Evolutionary conservation across 2,797 vertebrate species (phyloP).

Genomic region (Catharus ustulatus): DNA sequence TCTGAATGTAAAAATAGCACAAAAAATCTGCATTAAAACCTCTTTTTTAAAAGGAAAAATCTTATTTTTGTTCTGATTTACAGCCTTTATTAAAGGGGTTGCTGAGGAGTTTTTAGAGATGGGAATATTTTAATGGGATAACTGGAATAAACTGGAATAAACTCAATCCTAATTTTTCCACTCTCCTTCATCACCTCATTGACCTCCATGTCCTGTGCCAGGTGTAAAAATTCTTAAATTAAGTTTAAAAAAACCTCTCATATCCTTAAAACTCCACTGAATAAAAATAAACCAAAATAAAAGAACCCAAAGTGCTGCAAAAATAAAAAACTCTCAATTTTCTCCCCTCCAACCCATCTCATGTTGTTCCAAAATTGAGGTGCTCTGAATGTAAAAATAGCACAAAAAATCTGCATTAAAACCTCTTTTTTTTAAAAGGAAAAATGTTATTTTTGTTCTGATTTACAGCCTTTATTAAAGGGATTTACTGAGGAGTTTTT

Average conservation of each 20-base stretch:
- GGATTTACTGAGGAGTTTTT: too few relatives aligned
- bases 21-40: background rate
- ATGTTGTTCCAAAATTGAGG: too few relatives aligned
- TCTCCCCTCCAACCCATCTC: too few relatives aligned
- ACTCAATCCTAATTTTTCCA: background rate
- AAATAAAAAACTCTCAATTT: background rate
- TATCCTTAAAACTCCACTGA: background rate
- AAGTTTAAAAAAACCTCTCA: background rate
- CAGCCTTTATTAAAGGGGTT: too few relatives aligned
- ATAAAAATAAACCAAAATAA: background rate
- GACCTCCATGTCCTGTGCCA: background rate
- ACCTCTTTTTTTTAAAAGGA: too few relatives aligned
- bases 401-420: too few relatives aligned
- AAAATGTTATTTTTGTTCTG: too few relatives aligned
- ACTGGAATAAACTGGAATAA: background rate
- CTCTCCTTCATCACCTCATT: background rate
- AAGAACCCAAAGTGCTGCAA: background rate
- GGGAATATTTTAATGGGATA: too few relatives aligned
- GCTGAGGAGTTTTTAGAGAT: too few relatives aligned
- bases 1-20: background rate
- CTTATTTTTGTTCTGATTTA: background rate
- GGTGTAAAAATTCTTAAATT: background rate
- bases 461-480: too few relatives aligned
- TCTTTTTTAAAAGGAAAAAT: background rate
- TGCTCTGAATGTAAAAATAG: too few relatives aligned